Conservation (phyloP, 2,113 vertebrate genomes). For the Albula glossodonta region DNA sequence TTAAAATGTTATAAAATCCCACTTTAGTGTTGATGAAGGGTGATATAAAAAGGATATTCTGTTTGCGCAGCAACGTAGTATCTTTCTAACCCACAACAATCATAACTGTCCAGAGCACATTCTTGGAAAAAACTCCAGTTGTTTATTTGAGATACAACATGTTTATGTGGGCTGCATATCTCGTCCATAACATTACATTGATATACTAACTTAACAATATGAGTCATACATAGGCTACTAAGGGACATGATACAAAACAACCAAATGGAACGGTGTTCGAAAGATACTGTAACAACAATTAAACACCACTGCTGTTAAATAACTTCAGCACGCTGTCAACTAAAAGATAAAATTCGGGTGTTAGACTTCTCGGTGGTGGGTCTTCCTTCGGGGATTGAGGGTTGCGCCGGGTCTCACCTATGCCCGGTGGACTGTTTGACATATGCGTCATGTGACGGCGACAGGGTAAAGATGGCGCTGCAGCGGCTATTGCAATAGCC, state of each 20-base stretch:
- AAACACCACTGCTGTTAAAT: not conserved
- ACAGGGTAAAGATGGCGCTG: constrained; percentile 48
- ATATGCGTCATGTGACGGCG: constrained; percentile 48
- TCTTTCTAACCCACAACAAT: no score
- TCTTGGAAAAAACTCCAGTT: no score
- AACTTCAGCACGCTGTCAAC: not conserved
- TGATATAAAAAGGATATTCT: no score
- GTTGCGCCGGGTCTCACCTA: constrained; percentile 3
- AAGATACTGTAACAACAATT: not conserved
- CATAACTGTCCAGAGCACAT: no score
- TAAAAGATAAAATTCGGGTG: not conserved
- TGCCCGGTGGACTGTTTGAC: constrained; percentile 16
- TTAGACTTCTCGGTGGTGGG: not conserved
- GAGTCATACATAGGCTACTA: no score
- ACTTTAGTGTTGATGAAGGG: not conserved
- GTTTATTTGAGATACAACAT: no score
- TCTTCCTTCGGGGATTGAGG: not conserved
- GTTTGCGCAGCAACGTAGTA: no score
- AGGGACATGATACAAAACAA: no score
- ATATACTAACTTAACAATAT: no score
- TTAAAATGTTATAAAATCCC: not conserved
- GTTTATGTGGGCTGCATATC: no score
- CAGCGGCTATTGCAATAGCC: constrained; percentile 29
- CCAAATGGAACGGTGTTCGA: no score
- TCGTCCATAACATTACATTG: no score